Percentiles rank a stretch among this genome's conserved stretches.
Conservation (phyloP, 1,140 invertebrate species). For the Pseudobourletiella spinata region DNA sequence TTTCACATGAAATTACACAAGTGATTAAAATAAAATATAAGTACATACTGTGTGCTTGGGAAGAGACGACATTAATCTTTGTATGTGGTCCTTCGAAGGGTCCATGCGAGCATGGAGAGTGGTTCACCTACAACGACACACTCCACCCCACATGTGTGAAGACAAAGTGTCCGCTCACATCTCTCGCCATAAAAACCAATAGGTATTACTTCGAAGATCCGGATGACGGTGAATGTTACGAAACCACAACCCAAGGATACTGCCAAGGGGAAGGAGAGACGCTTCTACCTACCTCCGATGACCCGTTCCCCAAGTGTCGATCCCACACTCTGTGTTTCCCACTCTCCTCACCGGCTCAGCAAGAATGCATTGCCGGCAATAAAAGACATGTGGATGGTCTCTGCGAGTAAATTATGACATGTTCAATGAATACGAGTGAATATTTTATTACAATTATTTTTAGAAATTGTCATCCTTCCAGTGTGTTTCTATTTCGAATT, state of each 20-base stretch:
- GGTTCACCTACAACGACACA: slow-evolving; percentile 14
- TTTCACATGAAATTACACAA: background rate
- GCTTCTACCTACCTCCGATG: slow-evolving; percentile 13
- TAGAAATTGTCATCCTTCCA: no score
- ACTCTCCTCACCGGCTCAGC: slow-evolving; percentile 10
- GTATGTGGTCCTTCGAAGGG: slow-evolving; percentile 7
- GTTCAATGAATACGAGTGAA: no score
- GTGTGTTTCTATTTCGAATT: no score
- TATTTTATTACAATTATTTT: no score
- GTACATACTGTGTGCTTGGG: no score
- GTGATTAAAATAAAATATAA: no score
- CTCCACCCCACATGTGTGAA: slow-evolving; percentile 8
- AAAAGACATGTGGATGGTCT: slow-evolving; percentile 16
- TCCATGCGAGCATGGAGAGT: slow-evolving; percentile 24
- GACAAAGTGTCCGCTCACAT: slow-evolving; percentile 22
- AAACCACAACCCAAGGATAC: slow-evolving; percentile 19
- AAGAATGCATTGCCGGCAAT: slow-evolving; percentile 25
- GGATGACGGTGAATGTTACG: slow-evolving; percentile 22
- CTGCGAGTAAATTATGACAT: slow-evolving; percentile 10
- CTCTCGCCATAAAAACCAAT: background rate
- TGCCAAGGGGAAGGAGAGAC: slow-evolving; percentile 19
- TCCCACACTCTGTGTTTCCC: slow-evolving; percentile 7
- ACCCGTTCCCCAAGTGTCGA: slow-evolving; percentile 24
- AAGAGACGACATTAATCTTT: background rate
- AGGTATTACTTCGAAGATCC: slow-evolving; percentile 21